Evolutionary conservation across 2,797 vertebrate genomes (phyloP).

Genomic region (Rachycentron canadum): DNA sequence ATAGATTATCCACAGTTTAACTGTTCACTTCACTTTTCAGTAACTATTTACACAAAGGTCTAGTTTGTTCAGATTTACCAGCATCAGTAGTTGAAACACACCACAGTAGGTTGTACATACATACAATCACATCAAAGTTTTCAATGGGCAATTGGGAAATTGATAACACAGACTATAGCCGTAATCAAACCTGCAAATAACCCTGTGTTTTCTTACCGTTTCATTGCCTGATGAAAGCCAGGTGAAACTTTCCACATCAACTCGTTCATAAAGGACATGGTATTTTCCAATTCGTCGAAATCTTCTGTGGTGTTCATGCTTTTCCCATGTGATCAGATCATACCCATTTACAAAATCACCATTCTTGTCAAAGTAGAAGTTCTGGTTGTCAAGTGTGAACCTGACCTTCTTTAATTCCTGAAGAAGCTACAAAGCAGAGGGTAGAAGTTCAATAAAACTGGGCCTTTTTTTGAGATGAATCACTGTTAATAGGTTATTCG

Average conservation of each 20-base stretch:
- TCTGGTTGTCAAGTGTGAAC: slow-evolving; percentile 52
- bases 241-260: not conserved
- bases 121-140: not conserved
- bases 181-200: not conserved
- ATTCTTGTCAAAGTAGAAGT: slow-evolving; percentile 66
- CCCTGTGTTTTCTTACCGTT: slow-evolving; percentile 43
- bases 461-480: not conserved
- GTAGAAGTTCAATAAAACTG: not conserved
- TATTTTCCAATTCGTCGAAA: slow-evolving; percentile 72
- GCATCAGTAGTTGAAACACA: not conserved
- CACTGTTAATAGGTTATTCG: not conserved
- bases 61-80: too few relatives aligned
- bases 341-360: slow-evolving; percentile 76
- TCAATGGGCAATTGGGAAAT: not conserved
- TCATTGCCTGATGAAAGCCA: slow-evolving; percentile 53
- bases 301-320: slow-evolving; percentile 17
- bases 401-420: slow-evolving; percentile 65
- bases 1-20: too few relatives aligned
- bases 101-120: not conserved
- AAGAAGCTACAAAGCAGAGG: slow-evolving; percentile 72
- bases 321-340: slow-evolving; percentile 76
- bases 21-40: too few relatives aligned
- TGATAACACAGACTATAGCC: not conserved
- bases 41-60: too few relatives aligned
- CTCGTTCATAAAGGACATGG: not conserved